Evolutionary conservation across 2,888 invertebrate species (phyloP), one percentile per base, ranked within the genome.

Genomic region (Pharmacophagus antenor): DNA sequence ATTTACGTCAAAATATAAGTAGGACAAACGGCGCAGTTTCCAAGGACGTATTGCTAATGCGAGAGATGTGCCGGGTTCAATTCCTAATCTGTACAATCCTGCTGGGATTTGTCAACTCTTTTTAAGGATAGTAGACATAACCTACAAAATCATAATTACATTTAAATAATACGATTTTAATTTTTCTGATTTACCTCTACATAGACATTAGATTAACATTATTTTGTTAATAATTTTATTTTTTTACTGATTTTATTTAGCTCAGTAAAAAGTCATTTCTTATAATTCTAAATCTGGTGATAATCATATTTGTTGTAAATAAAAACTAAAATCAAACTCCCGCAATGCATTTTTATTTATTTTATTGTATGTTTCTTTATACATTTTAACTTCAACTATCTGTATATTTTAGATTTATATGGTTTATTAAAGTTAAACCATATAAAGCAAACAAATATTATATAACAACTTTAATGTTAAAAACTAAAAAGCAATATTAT

Each of bases 341-440:
- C 5, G 15, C 31, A 20, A 20, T 31, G 10, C 2, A 27, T 42
- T 42, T 42, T 42, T 42, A 42, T 42, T 42, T 23, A 41, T 23
- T 48, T 48, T 57, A 64, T 66, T 31, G 31, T 31, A 31, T 31
- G 15, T 15, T 12, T 31, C 3, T 25, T 25, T 5, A 31, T 31
- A 31, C 31, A 31, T 31, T 31, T 31, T 31, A 12, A 3, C 31
- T 10, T 12, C 15, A 31, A 3, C 31, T 31, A 10, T 31, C 0
- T 31, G 12, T 31, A 31, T 10, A 10, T 12, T 31, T 12, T 12
- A 31, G 15, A 2, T 31, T 31, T 31, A 31, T 31, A 12, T 10
- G 15, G 12, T 31, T 31, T 31, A 31, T 10, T 10, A 12, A 31
- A 15, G 15, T 31, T 31, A 10, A 31, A 8, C 3, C 3, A n/a